A percentile compares a stretch with the other conserved stretches of the same genome.
Evolutionary conservation across 2,113 vertebrate species (phyloP).

Genomic region (Rattus norvegicus): DNA sequence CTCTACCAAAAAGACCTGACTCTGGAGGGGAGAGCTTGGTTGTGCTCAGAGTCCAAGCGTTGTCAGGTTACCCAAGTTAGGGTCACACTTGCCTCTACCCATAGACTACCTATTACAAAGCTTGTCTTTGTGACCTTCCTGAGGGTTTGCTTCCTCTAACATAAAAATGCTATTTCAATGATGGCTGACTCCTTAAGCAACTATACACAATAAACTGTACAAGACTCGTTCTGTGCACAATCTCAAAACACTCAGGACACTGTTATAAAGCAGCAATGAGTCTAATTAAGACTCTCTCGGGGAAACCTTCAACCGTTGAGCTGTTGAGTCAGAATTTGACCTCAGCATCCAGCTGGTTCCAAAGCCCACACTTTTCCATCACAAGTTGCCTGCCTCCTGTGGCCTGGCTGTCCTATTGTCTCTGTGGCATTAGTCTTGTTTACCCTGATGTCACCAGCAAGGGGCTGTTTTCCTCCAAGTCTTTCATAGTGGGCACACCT

Average conservation of each 20-base stretch:
- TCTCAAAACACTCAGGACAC: constrained; percentile 11
- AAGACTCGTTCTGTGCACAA: constrained; percentile 23
- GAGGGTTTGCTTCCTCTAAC: constrained; percentile 40
- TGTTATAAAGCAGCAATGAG: constrained; percentile 25
- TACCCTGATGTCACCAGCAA: background rate
- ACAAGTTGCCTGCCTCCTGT: constrained; percentile 14
- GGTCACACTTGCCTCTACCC: constrained; percentile 6
- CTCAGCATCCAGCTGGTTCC: background rate
- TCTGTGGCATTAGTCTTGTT: background rate
- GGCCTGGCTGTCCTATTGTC: background rate
- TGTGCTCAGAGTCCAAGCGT: constrained; percentile 8
- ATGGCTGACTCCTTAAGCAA: constrained; percentile 42
- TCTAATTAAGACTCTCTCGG: background rate
- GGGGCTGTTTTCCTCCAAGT: constrained; percentile 6
- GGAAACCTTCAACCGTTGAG: background rate
- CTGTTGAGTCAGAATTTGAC: constrained; percentile 6
- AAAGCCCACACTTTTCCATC: constrained; percentile 32
- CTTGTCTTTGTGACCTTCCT: constrained; percentile 6
- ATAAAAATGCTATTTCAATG: constrained; percentile 32
- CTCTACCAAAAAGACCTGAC: background rate
- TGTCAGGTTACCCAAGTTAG: background rate
- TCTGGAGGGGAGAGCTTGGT: background rate
- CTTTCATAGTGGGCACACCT: background rate
- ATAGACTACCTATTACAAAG: background rate
- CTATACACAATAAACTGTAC: background rate